phyloP scores from a whole-genome alignment of 2,113 vertebrate species.

The Dipodomys merriami region DNA sequence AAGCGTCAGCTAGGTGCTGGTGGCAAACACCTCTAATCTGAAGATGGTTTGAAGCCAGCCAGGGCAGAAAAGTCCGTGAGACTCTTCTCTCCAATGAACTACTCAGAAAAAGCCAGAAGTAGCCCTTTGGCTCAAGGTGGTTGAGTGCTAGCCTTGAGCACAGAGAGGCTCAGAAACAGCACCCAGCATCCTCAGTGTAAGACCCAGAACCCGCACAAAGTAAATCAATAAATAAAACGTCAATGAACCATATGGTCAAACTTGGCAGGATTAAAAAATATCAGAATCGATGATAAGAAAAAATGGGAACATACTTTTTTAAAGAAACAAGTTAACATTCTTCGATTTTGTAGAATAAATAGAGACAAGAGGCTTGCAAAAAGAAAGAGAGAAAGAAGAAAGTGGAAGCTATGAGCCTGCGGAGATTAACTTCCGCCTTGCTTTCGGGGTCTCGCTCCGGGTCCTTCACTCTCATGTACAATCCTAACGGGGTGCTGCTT shows the following conservation, averaged over 20 bases:
- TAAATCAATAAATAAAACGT: not conserved
- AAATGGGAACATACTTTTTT: constrained; percentile 7
- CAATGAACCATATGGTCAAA: not conserved
- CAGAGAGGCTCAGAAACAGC: no score
- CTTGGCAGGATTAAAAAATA: not conserved
- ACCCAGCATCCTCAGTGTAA: no score
- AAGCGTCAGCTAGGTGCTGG: not conserved
- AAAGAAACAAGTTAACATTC: not conserved
- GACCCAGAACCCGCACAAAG: no score
- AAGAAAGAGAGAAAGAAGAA: not conserved
- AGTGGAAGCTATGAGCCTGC: not conserved
- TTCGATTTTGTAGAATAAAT: constrained; percentile 32
- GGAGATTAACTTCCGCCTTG: constrained; percentile 45
- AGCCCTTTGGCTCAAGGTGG: no score
- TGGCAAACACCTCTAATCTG: no score
- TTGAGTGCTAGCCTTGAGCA: no score
- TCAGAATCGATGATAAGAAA: not conserved
- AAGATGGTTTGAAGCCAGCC: no score
- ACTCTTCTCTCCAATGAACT: no score
- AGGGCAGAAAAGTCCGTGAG: no score
- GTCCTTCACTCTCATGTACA: not conserved
- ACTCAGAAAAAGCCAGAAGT: no score
- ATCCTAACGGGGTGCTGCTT: not conserved
- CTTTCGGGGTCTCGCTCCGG: not conserved
- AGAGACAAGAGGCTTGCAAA: constrained; percentile 1